phyloP scores from a whole-genome alignment of 2,113 vertebrate species.

The Paedocypris sp. region DNA sequence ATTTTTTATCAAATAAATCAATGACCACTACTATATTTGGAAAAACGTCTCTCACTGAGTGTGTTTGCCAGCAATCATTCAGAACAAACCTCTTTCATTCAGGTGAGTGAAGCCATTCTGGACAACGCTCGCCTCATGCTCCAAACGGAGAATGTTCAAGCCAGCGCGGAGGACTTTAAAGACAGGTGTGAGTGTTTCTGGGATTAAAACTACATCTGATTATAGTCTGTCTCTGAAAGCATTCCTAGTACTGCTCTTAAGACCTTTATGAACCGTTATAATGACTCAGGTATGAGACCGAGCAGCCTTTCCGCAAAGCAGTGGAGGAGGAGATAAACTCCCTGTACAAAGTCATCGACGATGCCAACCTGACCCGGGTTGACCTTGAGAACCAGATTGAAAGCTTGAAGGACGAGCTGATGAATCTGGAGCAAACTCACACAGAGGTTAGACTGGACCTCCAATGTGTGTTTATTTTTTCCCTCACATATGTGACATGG shows the following conservation, averaged over 20 bases:
- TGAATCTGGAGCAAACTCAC: constrained; percentile 67
- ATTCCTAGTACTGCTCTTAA: too few species aligned
- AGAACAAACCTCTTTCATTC: constrained; percentile 1
- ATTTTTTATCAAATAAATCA: too few species aligned
- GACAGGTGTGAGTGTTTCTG: constrained; percentile 57
- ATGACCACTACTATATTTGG: too few species aligned
- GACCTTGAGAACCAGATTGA: constrained; percentile 82
- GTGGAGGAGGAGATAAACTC: constrained; percentile 86
- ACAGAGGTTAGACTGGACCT: constrained; percentile 68
- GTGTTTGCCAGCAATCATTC: not conserved
- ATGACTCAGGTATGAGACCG: constrained; percentile 87
- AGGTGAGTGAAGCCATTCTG: constrained; percentile 84
- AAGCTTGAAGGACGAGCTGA: constrained; percentile 74
- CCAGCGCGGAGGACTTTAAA: constrained; percentile 81
- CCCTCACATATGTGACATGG: too few species aligned
- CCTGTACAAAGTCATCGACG: constrained; percentile 83
- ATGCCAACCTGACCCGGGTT: constrained; percentile 72
- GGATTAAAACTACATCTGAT: too few species aligned
- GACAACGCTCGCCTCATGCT: constrained; percentile 85
- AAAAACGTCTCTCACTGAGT: not conserved
- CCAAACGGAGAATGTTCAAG: constrained; percentile 82
- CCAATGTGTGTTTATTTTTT: too few species aligned
- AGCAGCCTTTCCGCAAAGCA: constrained; percentile 78
- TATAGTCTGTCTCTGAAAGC: too few species aligned
- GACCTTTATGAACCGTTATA: too few species aligned